A percentile compares a stretch with the other conserved stretches of the same genome.
These are phyloP conservation scores for Ommatoiulus sabulosus DNA, from an alignment of 2,888 invertebrate genomes.

Conservation along the genomic window DNA sequence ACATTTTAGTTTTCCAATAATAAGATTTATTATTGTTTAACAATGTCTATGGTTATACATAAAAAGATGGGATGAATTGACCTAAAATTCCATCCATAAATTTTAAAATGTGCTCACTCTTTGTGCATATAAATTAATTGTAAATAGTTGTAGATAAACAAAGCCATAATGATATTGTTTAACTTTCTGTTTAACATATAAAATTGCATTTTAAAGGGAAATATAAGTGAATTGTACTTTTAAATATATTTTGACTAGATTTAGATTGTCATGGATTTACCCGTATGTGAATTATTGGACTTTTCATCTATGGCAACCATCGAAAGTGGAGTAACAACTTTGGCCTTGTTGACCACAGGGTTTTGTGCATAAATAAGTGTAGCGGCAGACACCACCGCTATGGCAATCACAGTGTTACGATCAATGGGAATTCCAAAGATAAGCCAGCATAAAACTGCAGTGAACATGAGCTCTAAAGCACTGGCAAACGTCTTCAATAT, in stretches of 20 bases:
- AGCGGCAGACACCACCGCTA: slow-evolving; percentile 83
- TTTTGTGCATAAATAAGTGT: slow-evolving; percentile 89
- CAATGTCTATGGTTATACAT: background rate
- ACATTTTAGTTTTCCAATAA: background rate
- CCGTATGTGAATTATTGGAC: background rate
- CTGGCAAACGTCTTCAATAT: slow-evolving; percentile 96
- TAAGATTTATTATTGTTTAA: background rate
- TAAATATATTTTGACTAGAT: background rate
- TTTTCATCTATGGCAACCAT: background rate
- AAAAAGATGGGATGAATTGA: background rate
- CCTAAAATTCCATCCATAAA: background rate
- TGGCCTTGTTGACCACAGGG: slow-evolving; percentile 75
- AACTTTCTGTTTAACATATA: background rate
- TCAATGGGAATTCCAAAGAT: slow-evolving; percentile 88
- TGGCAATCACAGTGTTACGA: slow-evolving; percentile 83
- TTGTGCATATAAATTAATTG: background rate
- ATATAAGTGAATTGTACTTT: background rate
- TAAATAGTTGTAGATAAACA: background rate
- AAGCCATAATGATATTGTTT: background rate
- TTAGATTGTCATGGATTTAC: background rate
- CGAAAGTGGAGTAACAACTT: background rate
- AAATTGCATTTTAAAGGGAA: background rate
- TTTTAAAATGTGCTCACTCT: background rate
- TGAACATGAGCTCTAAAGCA: slow-evolving; percentile 90
- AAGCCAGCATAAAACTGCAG: slow-evolving; percentile 85